phyloP scores from a whole-genome alignment of 2,797 vertebrate genomes.

The Leptodactylus fallax region DNA sequence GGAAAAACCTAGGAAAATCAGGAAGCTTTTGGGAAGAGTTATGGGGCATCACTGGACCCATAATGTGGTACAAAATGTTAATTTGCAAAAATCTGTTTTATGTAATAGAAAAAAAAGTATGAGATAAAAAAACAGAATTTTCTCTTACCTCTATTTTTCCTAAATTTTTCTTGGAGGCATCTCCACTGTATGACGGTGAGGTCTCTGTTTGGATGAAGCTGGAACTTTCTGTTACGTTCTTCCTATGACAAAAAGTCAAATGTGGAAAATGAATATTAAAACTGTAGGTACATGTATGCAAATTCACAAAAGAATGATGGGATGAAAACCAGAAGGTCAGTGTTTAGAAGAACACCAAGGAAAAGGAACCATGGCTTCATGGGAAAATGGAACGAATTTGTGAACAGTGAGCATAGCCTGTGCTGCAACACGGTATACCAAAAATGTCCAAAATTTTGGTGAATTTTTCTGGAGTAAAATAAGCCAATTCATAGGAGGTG shows the following conservation, averaged over 20 bases:
- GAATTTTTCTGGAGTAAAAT: no score
- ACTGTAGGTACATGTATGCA: background rate
- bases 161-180: constrained; percentile 71
- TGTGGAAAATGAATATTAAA: background rate
- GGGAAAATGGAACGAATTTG: no score
- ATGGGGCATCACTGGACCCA: no score
- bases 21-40: no score
- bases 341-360: background rate
- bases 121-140: background rate
- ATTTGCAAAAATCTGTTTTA: background rate
- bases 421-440: no score
- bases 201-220: constrained; percentile 88
- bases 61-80: background rate
- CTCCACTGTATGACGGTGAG: constrained; percentile 88
- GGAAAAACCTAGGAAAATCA: no score
- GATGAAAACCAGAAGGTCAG: background rate
- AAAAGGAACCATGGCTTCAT: no score
- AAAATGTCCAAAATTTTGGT: no score
- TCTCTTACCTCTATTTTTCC: constrained; percentile 73
- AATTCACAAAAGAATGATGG: background rate
- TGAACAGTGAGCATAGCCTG: no score
- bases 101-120: background rate
- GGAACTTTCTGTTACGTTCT: constrained; percentile 88
- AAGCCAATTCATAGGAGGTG: no score
- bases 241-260: constrained; percentile 75